phyloP scores from a whole-genome alignment of 2,888 invertebrate genomes.

The Clostera curtula region DNA sequence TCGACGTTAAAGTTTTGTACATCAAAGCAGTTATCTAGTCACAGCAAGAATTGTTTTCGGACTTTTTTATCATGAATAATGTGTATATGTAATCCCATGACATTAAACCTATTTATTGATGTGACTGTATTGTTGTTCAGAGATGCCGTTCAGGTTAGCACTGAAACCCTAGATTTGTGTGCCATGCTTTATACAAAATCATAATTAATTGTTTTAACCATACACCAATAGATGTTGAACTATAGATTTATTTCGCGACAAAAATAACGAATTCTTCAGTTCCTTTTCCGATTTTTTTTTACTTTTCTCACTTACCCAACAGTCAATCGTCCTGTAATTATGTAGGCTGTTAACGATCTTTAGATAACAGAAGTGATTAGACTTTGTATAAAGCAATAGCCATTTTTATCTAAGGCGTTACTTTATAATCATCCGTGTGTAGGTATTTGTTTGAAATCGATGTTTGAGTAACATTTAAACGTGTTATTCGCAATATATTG shows the following conservation, averaged over 20 bases:
- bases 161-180: too few species aligned
- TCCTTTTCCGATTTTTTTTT: too few species aligned
- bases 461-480: conserved; percentile 29
- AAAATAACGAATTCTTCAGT: too few species aligned
- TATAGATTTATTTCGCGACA: too few species aligned
- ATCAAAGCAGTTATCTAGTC: conserved; percentile 28
- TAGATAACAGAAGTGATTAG: too few species aligned
- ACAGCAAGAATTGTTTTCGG: conserved; percentile 18
- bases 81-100: conserved; percentile 21
- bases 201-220: too few species aligned
- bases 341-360: too few species aligned
- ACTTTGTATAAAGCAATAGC: conserved; percentile 26
- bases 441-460: conserved; percentile 30
- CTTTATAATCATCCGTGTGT: conserved; percentile 48
- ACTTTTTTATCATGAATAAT: conserved; percentile 10
- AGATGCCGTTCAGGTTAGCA: too few species aligned
- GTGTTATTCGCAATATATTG: conserved; percentile 29
- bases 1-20: conserved; percentile 23
- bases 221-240: too few species aligned
- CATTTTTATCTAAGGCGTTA: conserved; percentile 23
- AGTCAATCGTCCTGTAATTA: too few species aligned
- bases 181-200: too few species aligned
- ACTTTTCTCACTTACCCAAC: too few species aligned
- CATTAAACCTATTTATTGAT: conserved; percentile 14
- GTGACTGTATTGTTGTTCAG: conserved; percentile 9